These are phyloP conservation scores for Tetropium fuscum DNA, from an alignment of 2,888 invertebrate species.

Conservation along the genomic window DNA sequence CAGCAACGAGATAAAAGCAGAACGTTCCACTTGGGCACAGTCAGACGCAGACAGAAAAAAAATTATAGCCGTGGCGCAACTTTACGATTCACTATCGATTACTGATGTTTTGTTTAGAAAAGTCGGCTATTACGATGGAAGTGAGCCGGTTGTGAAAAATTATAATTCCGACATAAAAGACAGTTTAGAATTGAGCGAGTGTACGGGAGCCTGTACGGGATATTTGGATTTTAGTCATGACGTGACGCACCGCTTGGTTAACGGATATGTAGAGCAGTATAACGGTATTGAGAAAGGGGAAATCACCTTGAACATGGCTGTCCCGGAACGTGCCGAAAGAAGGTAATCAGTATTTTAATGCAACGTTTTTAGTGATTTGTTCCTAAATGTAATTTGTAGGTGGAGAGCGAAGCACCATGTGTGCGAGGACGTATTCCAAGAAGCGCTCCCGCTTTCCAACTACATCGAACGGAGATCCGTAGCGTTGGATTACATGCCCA, in stretches of 20 bases:
- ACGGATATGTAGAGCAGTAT: slow-evolving; percentile 43
- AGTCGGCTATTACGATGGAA: slow-evolving; percentile 37
- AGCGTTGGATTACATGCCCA: slow-evolving; percentile 77
- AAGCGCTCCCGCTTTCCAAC: slow-evolving; percentile 67
- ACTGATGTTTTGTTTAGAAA: slow-evolving; percentile 53
- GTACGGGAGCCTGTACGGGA: slow-evolving; percentile 52
- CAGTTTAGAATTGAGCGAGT: slow-evolving; percentile 63
- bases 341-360: slow-evolving; percentile 45
- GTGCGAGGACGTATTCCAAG: slow-evolving; percentile 66
- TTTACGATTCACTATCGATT: slow-evolving; percentile 40
- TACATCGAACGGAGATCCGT: slow-evolving; percentile 70
- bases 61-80: slow-evolving; percentile 24
- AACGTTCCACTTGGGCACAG: background rate
- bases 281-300: slow-evolving; percentile 26
- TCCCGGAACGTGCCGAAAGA: slow-evolving; percentile 50
- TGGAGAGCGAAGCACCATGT: slow-evolving; percentile 62
- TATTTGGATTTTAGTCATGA: slow-evolving; percentile 54
- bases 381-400: no score
- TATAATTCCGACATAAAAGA: slow-evolving; percentile 56
- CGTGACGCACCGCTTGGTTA: slow-evolving; percentile 58
- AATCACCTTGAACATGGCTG: slow-evolving; percentile 45
- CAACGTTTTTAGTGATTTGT: no score
- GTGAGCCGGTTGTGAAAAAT: slow-evolving; percentile 58
- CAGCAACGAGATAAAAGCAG: background rate
- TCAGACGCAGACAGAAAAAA: slow-evolving; percentile 12